phyloP scores from a whole-genome alignment of 1,140 invertebrate species.

The Caenorhabditis briggsae region DNA sequence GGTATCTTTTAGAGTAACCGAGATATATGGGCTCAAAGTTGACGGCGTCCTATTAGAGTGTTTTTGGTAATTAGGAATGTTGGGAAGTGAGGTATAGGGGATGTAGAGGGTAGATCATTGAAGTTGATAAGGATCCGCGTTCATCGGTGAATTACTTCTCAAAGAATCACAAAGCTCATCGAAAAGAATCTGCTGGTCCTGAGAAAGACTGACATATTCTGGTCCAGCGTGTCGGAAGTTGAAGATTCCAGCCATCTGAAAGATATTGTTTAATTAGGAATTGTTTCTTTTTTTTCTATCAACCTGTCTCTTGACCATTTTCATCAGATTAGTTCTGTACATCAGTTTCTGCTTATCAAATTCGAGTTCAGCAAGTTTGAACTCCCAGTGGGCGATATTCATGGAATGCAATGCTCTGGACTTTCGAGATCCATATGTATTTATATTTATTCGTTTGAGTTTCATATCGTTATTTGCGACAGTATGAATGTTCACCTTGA shows the following conservation, averaged over 20 bases:
- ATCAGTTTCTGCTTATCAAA: not conserved
- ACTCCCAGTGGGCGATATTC: not conserved
- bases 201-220: not conserved
- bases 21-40: too few species aligned
- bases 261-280: not conserved
- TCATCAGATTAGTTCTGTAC: not conserved
- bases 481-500: not conserved
- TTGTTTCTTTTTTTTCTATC: not conserved
- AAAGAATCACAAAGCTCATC: not conserved
- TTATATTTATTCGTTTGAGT: not conserved
- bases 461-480: not conserved
- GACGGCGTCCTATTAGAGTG: too few species aligned
- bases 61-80: too few species aligned
- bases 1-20: too few species aligned
- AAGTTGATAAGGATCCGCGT: too few species aligned
- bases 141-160: not conserved
- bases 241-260: conserved; percentile 6
- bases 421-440: conserved; percentile 19
- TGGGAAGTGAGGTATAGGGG: too few species aligned
- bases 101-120: too few species aligned
- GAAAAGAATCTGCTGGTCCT: not conserved
- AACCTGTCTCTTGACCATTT: not conserved
- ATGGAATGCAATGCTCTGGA: not conserved
- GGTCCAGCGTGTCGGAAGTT: not conserved
- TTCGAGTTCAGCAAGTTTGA: not conserved